Evolutionary conservation across 2,113 vertebrate genomes (phyloP).

Genomic region (Entomyzon cyanotis): DNA sequence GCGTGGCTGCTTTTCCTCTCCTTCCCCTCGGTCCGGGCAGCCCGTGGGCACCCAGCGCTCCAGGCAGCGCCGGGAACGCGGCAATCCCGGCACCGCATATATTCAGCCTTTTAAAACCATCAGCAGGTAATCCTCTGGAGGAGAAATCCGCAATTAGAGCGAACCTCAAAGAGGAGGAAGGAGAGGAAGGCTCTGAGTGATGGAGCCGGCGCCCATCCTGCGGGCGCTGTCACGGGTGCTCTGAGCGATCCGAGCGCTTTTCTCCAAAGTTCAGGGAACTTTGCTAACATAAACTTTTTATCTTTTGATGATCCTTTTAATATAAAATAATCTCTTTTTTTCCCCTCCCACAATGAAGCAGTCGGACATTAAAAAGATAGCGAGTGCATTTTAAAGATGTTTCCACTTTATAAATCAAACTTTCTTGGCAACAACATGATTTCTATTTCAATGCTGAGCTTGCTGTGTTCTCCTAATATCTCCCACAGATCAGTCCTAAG

Average conservation of each 20-base stretch:
- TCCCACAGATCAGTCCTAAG: conserved; percentile 60
- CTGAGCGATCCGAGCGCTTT: not conserved
- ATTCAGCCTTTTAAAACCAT: not conserved
- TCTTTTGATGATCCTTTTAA: conserved; percentile 69
- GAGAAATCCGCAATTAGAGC: not conserved
- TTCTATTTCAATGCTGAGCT: conserved; percentile 48
- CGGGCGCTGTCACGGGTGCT: not conserved
- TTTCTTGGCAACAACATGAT: conserved; percentile 72
- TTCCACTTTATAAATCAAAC: conserved; percentile 84
- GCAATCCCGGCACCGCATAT: rapidly evolving
- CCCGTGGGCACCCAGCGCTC: not conserved
- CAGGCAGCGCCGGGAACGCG: not conserved
- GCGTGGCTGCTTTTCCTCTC: not conserved
- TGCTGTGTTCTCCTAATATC: conserved; percentile 55
- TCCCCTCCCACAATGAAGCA: conserved; percentile 68
- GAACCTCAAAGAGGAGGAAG: not conserved
- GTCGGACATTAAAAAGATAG: conserved; percentile 67
- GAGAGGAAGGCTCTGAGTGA: not conserved
- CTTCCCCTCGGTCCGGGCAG: not conserved
- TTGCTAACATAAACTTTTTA: conserved; percentile 59
- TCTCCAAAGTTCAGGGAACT: conserved; percentile 57
- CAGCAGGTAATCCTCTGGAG: not conserved
- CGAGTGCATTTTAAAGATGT: conserved; percentile 80
- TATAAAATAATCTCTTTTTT: conserved; percentile 64
- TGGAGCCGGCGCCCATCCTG: not conserved